Percentiles rank a stretch among this genome's conserved stretches.
These are phyloP conservation scores for Tadarida brasiliensis DNA, from an alignment of 2,797 vertebrate genomes.

Conservation along the genomic window DNA sequence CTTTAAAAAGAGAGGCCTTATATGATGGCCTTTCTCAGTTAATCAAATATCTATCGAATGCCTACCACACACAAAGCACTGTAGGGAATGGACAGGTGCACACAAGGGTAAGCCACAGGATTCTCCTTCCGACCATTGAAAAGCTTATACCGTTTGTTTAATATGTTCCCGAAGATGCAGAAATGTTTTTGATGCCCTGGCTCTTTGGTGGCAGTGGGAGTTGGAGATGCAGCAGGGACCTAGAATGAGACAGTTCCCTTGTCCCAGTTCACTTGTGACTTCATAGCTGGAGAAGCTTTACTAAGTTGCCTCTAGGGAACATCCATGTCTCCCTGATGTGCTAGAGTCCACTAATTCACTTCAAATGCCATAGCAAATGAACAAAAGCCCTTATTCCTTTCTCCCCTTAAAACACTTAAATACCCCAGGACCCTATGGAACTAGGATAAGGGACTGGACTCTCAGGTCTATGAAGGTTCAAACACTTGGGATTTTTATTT, in stretches of 20 bases:
- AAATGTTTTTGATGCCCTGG: slow-evolving; percentile 29
- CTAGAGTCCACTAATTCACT: slow-evolving; percentile 46
- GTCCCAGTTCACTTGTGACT: not conserved
- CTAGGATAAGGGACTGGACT: not conserved
- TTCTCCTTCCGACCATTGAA: not conserved
- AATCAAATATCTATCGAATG: not conserved
- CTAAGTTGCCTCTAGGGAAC: slow-evolving; percentile 46
- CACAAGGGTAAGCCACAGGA: not conserved
- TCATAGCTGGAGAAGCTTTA: slow-evolving; percentile 31
- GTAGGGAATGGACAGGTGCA: not conserved
- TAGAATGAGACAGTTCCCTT: not conserved
- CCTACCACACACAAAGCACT: not conserved
- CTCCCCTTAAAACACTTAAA: slow-evolving; percentile 58
- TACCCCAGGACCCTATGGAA: not conserved
- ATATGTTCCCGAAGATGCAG: slow-evolving; percentile 14
- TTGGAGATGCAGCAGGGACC: not conserved
- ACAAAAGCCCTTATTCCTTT: slow-evolving; percentile 30
- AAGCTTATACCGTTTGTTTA: slow-evolving; percentile 28
- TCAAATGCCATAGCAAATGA: slow-evolving; percentile 12
- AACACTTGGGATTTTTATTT: not conserved
- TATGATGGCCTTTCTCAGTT: not conserved
- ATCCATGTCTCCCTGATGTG: slow-evolving; percentile 27
- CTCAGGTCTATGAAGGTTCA: not conserved
- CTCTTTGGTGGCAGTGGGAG: slow-evolving; percentile 47
- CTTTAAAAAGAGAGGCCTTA: not conserved